Conservation (phyloP, 1,140 invertebrate species). For the Oedothorax gibbosus region DNA sequence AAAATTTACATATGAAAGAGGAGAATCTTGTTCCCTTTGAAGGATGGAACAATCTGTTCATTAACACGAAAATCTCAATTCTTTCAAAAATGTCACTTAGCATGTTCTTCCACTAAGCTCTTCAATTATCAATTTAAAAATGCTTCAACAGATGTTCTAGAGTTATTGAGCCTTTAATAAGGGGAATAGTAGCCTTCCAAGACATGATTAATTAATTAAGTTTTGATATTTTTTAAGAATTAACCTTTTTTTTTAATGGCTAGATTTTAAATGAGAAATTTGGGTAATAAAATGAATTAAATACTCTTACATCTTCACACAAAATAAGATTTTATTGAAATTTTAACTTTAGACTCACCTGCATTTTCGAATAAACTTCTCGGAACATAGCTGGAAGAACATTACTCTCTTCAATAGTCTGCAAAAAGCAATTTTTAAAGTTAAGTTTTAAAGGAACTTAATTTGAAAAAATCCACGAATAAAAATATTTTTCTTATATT, state of each 20-base stretch:
- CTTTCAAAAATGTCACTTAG: too few species aligned
- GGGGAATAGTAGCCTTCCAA: background rate
- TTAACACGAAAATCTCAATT: too few species aligned
- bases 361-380: slow-evolving; percentile 90
- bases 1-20: too few species aligned
- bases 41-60: too few species aligned
- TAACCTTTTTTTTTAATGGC: background rate
- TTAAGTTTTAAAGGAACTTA: background rate
- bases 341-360: slow-evolving; percentile 44
- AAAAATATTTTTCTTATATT: background rate
- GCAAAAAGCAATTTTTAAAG: slow-evolving; percentile 65
- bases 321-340: background rate
- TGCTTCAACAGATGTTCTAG: too few species aligned
- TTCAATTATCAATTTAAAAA: too few species aligned
- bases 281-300: background rate
- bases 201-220: background rate
- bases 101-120: too few species aligned
- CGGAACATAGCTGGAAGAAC: slow-evolving; percentile 98
- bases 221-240: background rate
- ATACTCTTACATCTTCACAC: background rate
- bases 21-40: too few species aligned
- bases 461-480: background rate
- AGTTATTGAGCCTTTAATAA: too few species aligned
- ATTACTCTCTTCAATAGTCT: slow-evolving; percentile 86
- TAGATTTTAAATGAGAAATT: background rate